These are phyloP conservation scores for Delia radicum DNA, from an alignment of 1,140 invertebrate species.

Conservation along the genomic window DNA sequence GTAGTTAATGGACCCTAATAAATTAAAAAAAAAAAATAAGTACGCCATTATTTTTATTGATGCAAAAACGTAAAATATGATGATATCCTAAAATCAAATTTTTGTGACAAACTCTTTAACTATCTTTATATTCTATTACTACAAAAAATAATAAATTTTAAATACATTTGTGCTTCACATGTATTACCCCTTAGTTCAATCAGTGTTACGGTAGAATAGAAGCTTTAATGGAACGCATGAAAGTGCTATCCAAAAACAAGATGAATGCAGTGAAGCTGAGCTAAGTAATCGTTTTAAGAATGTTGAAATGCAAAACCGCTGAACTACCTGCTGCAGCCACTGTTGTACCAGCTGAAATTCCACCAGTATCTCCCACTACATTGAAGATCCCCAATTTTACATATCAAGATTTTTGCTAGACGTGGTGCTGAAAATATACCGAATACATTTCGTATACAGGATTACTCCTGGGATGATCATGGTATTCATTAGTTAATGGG, in stretches of 20 bases:
- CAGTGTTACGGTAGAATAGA: slow-evolving; percentile 71
- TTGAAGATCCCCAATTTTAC: slow-evolving; percentile 76
- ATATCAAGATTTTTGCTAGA: slow-evolving; percentile 82
- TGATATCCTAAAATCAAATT: too few species aligned
- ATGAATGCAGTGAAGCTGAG: slow-evolving; percentile 75
- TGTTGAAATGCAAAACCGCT: slow-evolving; percentile 72
- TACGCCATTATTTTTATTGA: too few species aligned
- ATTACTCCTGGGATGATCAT: slow-evolving; percentile 92
- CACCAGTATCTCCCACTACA: slow-evolving; percentile 70
- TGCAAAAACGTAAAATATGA: too few species aligned
- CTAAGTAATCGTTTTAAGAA: slow-evolving; percentile 74
- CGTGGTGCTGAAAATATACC: slow-evolving; percentile 67
- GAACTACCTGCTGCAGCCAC: slow-evolving; percentile 64
- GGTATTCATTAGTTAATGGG: slow-evolving; percentile 82
- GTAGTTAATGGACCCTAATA: too few species aligned
- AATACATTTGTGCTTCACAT: too few species aligned
- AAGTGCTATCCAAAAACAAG: slow-evolving; percentile 71
- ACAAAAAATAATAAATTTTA: too few species aligned
- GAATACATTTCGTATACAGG: slow-evolving; percentile 77
- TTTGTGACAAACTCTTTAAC: too few species aligned
- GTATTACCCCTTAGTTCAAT: too few species aligned
- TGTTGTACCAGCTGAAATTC: slow-evolving; percentile 51
- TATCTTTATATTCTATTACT: too few species aligned
- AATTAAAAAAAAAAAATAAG: too few species aligned
- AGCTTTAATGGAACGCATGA: slow-evolving; percentile 80